Conservation (phyloP, 2,797 vertebrate genomes). For the Lycodopsis pacificus region DNA sequence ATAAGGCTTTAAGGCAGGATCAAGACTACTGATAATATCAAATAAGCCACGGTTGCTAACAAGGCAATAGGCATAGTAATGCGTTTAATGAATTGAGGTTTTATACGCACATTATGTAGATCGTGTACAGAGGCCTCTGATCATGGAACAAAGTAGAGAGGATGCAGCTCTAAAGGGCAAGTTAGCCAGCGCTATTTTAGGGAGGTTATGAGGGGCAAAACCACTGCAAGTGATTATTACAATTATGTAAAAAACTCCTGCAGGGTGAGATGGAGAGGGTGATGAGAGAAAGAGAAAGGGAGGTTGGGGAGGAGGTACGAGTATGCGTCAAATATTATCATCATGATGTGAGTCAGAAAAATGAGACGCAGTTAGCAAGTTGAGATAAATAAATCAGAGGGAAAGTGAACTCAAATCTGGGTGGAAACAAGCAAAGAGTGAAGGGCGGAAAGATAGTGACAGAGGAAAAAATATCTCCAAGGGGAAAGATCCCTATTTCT, state of each 20-base stretch:
- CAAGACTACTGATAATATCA: slow-evolving; percentile 28
- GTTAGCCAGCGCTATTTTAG: slow-evolving; percentile 43
- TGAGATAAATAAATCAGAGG: slow-evolving; percentile 40
- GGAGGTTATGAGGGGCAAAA: slow-evolving; percentile 43
- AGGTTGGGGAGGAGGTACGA: slow-evolving; percentile 7
- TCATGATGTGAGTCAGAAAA: slow-evolving; percentile 28
- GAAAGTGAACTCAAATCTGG: slow-evolving; percentile 20
- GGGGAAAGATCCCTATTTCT: slow-evolving; percentile 56
- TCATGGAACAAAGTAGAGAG: slow-evolving; percentile 28
- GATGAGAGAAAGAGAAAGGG: slow-evolving; percentile 28
- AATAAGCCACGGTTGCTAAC: slow-evolving; percentile 33
- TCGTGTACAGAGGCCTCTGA: slow-evolving; percentile 10
- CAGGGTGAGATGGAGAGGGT: slow-evolving; percentile 38
- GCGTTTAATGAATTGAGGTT: slow-evolving; percentile 40
- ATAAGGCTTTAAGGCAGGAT: slow-evolving; percentile 18
- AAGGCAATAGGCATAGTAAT: slow-evolving; percentile 29
- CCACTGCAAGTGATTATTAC: slow-evolving; percentile 54
- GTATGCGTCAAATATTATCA: slow-evolving; percentile 43
- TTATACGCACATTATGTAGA: slow-evolving; percentile 20
- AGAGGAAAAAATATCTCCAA: slow-evolving; percentile 53
- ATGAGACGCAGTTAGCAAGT: slow-evolving; percentile 20
- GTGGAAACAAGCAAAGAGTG: slow-evolving; percentile 27
- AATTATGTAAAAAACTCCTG: slow-evolving; percentile 57
- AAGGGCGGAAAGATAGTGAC: slow-evolving; percentile 36
- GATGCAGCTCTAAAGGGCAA: slow-evolving; percentile 41